A percentile compares a stretch with the other conserved stretches of the same genome.
Evolutionary conservation across 2,113 vertebrate genomes (phyloP).

Genomic region (Ciconia boyciana): DNA sequence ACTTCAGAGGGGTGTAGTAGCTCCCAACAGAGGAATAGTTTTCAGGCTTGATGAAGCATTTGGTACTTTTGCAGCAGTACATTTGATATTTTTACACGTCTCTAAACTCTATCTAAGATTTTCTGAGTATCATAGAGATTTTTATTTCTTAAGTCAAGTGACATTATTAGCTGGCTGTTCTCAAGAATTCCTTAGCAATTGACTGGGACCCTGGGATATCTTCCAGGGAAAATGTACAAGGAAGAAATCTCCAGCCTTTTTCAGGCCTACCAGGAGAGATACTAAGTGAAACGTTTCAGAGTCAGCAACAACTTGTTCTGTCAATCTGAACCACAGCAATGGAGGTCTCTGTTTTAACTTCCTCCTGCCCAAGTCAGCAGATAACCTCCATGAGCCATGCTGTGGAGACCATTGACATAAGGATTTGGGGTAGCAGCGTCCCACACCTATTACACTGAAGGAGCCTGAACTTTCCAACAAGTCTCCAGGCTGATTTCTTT

Average conservation of each 20-base stretch:
- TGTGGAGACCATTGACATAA: neutral
- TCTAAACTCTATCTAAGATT: neutral
- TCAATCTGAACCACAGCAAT: neutral
- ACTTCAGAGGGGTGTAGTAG: neutral
- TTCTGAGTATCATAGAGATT: neutral
- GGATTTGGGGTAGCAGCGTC: neutral
- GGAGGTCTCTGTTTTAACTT: neutral
- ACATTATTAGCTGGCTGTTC: neutral
- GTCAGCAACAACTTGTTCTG: neutral
- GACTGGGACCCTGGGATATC: neutral
- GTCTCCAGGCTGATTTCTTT: neutral
- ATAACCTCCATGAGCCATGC: neutral
- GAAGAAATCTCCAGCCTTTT: neutral
- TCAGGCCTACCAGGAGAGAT: neutral
- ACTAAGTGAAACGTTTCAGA: neutral
- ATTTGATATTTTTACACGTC: neutral
- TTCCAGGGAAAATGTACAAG: neutral
- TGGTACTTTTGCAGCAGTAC: neutral
- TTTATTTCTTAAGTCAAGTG: neutral
- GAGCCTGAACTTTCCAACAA: neutral
- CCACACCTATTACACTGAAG: neutral
- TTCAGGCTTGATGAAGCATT: neutral
- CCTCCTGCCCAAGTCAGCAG: neutral
- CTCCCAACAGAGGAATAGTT: neutral
- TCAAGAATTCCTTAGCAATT: neutral